These are phyloP conservation scores for Xenus cinereus DNA, from an alignment of 2,113 vertebrate genomes.

Conservation along the genomic window DNA sequence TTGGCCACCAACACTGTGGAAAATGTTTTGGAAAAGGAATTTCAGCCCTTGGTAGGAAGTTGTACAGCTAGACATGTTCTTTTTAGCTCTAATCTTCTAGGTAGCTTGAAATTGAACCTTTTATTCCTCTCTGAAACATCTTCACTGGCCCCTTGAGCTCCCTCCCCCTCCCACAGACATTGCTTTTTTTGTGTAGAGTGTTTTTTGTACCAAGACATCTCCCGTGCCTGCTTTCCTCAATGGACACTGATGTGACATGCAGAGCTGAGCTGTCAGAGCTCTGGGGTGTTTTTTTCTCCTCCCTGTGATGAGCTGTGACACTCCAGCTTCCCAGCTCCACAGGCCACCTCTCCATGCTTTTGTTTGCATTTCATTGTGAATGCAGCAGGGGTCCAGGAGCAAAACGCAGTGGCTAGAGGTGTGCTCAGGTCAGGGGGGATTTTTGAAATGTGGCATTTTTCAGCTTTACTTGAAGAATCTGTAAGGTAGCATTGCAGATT, in stretches of 20 bases:
- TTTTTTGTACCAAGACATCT: constrained; percentile 17
- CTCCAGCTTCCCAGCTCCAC: constrained; percentile 32
- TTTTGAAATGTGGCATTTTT: background rate
- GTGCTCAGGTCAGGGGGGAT: background rate
- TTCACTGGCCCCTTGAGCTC: background rate
- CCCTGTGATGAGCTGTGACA: constrained; percentile 59
- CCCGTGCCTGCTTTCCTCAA: constrained; percentile 34
- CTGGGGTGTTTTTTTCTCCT: constrained; percentile 14
- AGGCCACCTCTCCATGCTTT: constrained; percentile 21
- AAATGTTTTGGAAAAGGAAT: background rate
- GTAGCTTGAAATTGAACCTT: background rate
- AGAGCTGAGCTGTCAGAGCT: constrained; percentile 62
- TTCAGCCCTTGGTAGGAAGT: background rate
- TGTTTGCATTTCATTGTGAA: background rate
- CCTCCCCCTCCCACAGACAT: background rate
- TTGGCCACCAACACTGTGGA: background rate
- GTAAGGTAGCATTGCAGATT: background rate
- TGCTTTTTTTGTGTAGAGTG: background rate
- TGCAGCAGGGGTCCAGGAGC: background rate
- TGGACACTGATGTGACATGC: constrained; percentile 61
- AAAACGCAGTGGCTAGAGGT: background rate
- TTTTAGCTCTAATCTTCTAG: background rate
- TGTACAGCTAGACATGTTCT: background rate
- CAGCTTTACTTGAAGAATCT: background rate
- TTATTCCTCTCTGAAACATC: background rate